Base-by-base conservation (phyloP, 2,797 vertebrate species). In the Danio kyathit region DNA sequence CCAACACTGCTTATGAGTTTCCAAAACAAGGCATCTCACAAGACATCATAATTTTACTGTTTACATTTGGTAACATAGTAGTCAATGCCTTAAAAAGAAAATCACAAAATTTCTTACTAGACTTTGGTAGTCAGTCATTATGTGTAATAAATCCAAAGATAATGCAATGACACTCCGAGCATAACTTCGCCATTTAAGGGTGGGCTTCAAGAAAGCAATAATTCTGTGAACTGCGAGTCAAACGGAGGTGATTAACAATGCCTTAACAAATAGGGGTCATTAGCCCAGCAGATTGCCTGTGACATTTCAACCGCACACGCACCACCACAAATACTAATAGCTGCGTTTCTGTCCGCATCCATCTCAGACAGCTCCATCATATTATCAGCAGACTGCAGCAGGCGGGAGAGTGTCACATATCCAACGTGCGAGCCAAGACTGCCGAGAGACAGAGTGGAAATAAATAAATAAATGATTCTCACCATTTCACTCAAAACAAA, bases 341-440 rank as follows among this genome's bases (percentile, higher is more conserved):
- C 90, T 86, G 88, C 80, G 85, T 91, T 91, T 78, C 87, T 71
- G 88, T 89, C 84, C 84, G 83, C 90, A 86, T 88, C 76, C 66
- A 63, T 59, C 84, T 85, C 87, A 87, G 79, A 91, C 90, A 87
- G 89, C 87, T 90, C 85, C 90, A 87, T 90, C 86, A 86, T 90
- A 94, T 93, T 94, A 94, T 94, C 93, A 87, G 85, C 73, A 61
- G 88, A 83, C 84, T 92, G 90, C 93, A 93, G 92, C 89, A 82
- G 88, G 79, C 88, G 60, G 80, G 63, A 86, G 84, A 66, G n/a
- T 92, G 92, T 92, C 90, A 87, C 80, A 71, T 80, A 70, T 83
- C 92, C 90, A 91, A 87, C 80, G 79, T 81, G 74, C 77, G 70
- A 4, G 89, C 87, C 87, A 85, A 82, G 86, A 88, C 86, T 89